These are phyloP conservation scores for Bimastos eiseni DNA, from an alignment of 2,888 invertebrate species.

Conservation along the genomic window DNA sequence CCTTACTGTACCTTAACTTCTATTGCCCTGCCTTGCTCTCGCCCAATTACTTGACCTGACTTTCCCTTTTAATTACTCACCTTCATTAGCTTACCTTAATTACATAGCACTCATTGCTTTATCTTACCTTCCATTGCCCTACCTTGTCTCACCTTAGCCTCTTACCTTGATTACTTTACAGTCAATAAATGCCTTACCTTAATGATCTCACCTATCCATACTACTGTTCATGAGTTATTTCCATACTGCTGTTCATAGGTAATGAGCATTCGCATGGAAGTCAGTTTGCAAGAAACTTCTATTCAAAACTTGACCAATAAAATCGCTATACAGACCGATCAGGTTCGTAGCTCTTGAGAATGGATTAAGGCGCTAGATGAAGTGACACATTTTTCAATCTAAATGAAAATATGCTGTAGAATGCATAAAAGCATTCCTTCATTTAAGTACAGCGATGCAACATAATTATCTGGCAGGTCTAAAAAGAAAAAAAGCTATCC, in stretches of 20 bases:
- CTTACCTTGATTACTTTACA: background rate
- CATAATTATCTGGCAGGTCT: background rate
- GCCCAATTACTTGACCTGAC: background rate
- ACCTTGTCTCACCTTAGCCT: background rate
- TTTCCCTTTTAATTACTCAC: background rate
- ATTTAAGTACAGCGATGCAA: background rate
- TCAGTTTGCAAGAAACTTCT: constrained; percentile 2
- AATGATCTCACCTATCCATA: background rate
- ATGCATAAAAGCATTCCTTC: background rate
- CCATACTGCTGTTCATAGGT: background rate
- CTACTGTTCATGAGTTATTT: background rate
- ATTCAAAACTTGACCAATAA: background rate
- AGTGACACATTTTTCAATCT: background rate
- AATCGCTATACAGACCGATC: constrained; percentile 13
- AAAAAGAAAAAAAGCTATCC: background rate
- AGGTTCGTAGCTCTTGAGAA: background rate
- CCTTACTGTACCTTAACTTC: too few relatives aligned
- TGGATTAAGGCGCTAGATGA: background rate
- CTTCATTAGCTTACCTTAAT: background rate
- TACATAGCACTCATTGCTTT: background rate
- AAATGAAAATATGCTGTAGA: background rate
- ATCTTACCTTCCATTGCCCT: background rate
- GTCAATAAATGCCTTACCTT: background rate
- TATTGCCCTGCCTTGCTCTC: background rate
- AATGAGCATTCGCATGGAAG: background rate